These are phyloP conservation scores for Psittacula derbiana DNA, from an alignment of 2,797 vertebrate genomes.

Conservation along the genomic window DNA sequence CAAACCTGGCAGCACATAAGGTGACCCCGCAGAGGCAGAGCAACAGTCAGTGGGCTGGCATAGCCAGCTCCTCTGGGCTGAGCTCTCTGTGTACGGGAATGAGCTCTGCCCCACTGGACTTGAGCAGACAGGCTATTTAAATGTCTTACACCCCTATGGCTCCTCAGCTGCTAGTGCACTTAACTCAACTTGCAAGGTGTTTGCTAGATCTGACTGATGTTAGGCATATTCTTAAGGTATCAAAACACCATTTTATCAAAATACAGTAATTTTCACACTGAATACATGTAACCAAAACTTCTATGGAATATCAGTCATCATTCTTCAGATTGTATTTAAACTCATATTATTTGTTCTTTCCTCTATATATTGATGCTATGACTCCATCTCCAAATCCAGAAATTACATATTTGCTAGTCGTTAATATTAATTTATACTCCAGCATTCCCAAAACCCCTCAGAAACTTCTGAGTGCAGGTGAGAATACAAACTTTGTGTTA, in stretches of 20 bases:
- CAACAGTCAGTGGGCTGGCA: no score
- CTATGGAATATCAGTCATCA: neutral
- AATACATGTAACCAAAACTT: neutral
- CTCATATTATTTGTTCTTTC: neutral
- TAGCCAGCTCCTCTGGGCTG: neutral
- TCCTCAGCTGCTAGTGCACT: neutral
- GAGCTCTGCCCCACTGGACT: neutral
- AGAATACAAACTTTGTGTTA: neutral
- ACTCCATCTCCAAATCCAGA: neutral
- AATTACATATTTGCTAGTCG: neutral
- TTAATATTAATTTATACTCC: neutral
- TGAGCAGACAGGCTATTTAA: neutral
- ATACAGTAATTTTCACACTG: neutral
- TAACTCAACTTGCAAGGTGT: neutral
- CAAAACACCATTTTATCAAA: neutral
- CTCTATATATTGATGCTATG: neutral
- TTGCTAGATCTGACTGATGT: neutral
- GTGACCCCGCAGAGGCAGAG: rapidly evolving
- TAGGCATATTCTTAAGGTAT: neutral
- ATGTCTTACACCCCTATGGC: neutral
- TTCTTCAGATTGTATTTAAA: neutral
- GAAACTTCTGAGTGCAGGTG: neutral
- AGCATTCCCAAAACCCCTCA: neutral
- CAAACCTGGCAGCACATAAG: neutral
- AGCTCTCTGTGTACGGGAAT: neutral